phyloP scores from a whole-genome alignment of 1,140 invertebrate species.

The Planococcus citri region DNA sequence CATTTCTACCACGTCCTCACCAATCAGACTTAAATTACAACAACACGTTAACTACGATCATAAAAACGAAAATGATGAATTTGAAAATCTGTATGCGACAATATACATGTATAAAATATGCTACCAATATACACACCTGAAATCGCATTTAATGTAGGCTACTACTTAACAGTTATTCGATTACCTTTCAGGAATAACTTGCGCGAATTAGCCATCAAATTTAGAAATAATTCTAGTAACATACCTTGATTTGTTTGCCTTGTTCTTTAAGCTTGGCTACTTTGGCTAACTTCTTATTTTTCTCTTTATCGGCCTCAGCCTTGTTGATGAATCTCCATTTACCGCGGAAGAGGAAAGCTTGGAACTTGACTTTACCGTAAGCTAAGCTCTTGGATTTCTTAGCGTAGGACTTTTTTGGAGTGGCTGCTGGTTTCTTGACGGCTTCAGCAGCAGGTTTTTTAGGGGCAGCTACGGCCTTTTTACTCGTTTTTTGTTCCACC shows the following conservation, averaged over 20 bases:
- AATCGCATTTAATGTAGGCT: background rate
- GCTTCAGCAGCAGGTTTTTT: background rate
- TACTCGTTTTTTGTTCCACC: background rate
- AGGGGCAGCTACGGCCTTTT: background rate
- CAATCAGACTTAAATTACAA: no score
- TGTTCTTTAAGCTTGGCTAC: background rate
- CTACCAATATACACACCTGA: background rate
- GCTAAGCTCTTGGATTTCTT: background rate
- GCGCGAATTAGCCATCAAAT: background rate
- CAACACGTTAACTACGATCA: no score
- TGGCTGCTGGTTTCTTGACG: background rate
- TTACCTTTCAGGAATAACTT: background rate
- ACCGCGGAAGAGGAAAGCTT: background rate
- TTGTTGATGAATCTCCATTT: conserved; percentile 11
- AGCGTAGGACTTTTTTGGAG: background rate
- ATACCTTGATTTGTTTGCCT: background rate
- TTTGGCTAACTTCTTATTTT: background rate
- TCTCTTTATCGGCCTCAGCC: background rate
- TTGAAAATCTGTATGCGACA: background rate
- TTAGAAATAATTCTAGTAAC: background rate
- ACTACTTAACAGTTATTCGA: background rate
- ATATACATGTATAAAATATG: background rate
- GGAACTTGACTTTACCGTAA: background rate
- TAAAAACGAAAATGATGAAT: background rate
- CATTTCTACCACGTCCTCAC: background rate